Evolutionary conservation across 2,113 vertebrate genomes (phyloP).

Genomic region (Gymnobelideus leadbeateri): DNA sequence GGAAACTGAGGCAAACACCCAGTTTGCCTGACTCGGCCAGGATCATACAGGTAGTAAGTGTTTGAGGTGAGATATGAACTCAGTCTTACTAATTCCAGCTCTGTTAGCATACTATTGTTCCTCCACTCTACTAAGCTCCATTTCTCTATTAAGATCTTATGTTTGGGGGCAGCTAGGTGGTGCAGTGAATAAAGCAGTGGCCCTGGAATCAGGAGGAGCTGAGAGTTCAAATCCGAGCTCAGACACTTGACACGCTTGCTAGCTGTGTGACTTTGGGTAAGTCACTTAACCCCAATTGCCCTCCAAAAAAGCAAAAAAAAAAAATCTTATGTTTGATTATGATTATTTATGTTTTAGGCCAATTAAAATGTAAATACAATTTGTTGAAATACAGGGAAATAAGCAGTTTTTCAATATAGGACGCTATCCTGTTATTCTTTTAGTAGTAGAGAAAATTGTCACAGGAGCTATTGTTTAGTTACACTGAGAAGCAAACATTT

Average conservation of each 20-base stretch:
- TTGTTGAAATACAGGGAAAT: slow-evolving; percentile 15
- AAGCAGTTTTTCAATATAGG: neutral
- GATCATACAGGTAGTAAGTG: neutral
- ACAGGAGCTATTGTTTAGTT: neutral
- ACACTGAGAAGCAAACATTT: neutral
- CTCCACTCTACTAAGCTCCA: slow-evolving; percentile 35
- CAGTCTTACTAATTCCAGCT: neutral
- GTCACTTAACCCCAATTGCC: too few species aligned
- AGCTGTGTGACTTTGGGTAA: too few species aligned
- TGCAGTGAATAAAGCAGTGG: too few species aligned
- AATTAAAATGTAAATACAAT: neutral
- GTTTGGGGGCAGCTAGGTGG: too few species aligned
- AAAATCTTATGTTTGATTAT: neutral
- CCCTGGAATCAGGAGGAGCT: too few species aligned
- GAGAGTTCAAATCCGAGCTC: too few species aligned
- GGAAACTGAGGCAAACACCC: neutral
- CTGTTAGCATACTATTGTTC: neutral
- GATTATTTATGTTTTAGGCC: slow-evolving; percentile 18
- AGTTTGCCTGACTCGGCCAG: neutral
- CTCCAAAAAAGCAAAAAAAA: too few species aligned
- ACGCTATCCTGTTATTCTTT: neutral
- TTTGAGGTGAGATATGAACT: neutral
- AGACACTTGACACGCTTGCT: too few species aligned
- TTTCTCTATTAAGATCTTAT: neutral
- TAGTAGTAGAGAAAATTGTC: neutral